A percentile compares a stretch with the other conserved stretches of the same genome.
These are phyloP conservation scores for Nephrotoma flavescens DNA, from an alignment of 2,888 invertebrate species.

Conservation along the genomic window DNA sequence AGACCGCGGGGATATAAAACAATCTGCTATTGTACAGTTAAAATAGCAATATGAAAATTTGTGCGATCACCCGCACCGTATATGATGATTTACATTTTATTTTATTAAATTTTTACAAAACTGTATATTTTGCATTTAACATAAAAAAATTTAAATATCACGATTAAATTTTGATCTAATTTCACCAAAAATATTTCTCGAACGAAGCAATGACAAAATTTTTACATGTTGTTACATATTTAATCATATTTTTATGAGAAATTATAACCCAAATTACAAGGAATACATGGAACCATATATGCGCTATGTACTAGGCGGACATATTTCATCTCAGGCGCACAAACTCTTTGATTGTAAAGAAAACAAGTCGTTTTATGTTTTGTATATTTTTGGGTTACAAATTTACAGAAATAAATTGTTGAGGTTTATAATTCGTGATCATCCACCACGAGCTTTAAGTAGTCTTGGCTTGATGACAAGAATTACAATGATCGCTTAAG, in stretches of 20 bases:
- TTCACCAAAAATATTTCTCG: neutral
- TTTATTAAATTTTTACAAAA: neutral
- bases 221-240: neutral
- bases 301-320: neutral
- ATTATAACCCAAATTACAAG: neutral
- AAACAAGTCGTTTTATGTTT: neutral
- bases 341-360: too few relatives aligned
- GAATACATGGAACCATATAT: neutral
- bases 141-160: neutral
- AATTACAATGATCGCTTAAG: neutral
- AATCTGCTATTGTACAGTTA: neutral
- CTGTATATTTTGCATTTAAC: neutral
- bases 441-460: neutral
- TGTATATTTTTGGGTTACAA: too few relatives aligned
- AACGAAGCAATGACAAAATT: neutral
- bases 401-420: neutral
- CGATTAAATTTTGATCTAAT: neutral
- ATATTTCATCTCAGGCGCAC: too few relatives aligned
- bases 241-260: neutral
- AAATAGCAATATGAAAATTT: neutral
- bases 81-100: neutral
- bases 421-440: neutral
- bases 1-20: neutral
- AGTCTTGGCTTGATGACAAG: neutral
- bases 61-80: neutral